These are phyloP conservation scores for Cepphus grylle DNA, from an alignment of 2,113 vertebrate species.

Conservation along the genomic window DNA sequence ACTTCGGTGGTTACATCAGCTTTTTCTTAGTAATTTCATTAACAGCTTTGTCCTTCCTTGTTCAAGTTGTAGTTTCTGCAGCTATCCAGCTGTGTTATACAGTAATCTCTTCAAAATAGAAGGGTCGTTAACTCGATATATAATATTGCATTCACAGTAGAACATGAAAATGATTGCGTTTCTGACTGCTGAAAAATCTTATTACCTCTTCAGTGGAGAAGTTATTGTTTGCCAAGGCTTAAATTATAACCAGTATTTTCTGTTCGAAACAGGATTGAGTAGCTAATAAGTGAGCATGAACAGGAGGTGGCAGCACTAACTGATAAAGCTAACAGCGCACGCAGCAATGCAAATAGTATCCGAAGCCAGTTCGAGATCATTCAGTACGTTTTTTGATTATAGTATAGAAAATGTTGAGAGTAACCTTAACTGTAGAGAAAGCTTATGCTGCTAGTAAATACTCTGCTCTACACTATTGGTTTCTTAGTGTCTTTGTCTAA, in stretches of 20 bases:
- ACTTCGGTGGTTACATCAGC: not conserved
- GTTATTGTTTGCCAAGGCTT: not conserved
- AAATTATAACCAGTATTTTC: not conserved
- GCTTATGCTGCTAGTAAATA: not conserved
- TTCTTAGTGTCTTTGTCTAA: not conserved
- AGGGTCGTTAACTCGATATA: accelerated
- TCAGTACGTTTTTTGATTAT: conserved; percentile 49
- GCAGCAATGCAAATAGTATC: conserved; percentile 26
- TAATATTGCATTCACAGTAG: not conserved
- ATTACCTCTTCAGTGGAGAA: not conserved
- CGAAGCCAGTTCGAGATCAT: conserved; percentile 69
- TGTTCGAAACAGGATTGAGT: conserved; percentile 50
- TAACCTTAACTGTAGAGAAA: not conserved
- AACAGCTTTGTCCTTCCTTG: not conserved
- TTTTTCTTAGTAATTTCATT: not conserved
- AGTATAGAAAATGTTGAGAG: not conserved
- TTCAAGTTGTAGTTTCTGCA: not conserved
- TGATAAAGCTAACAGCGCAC: conserved; percentile 59
- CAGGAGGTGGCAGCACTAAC: conserved; percentile 78
- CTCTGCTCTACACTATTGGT: not conserved
- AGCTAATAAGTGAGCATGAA: conserved; percentile 69
- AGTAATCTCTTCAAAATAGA: not conserved
- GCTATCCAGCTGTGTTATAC: not conserved
- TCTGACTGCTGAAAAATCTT: not conserved
- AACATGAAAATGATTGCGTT: accelerated